Conservation (phyloP, 2,797 vertebrate species). For the Acipenser transmontanus region DNA sequence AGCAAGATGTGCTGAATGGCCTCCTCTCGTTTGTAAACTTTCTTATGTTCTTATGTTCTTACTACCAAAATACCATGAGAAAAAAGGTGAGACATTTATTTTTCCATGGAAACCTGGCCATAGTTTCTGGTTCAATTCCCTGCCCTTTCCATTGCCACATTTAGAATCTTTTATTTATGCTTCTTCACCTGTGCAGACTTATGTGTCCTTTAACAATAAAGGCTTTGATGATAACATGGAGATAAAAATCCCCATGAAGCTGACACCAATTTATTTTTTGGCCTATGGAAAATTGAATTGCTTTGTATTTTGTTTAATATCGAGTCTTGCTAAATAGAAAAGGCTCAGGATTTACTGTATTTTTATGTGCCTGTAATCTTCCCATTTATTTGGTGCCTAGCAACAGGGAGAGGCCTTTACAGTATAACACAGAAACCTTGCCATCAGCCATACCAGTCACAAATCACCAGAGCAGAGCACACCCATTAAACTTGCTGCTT, state of each 20-base stretch:
- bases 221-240: neutral
- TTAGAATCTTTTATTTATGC: too few relatives aligned
- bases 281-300: conserved; percentile 20
- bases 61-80: too few relatives aligned
- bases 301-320: conserved; percentile 27
- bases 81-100: too few relatives aligned
- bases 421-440: neutral
- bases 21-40: too few relatives aligned
- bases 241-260: conserved; percentile 15
- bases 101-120: too few relatives aligned
- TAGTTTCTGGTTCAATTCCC: too few relatives aligned
- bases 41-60: too few relatives aligned
- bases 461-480: neutral
- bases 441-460: neutral
- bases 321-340: conserved; percentile 13
- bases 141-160: too few relatives aligned
- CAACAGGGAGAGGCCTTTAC: conserved; percentile 1
- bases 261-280: conserved; percentile 25
- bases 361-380: neutral
- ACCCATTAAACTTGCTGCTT: neutral
- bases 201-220: neutral
- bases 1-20: too few relatives aligned
- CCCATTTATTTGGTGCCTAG: neutral
- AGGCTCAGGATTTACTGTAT: conserved; percentile 18
- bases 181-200: too few relatives aligned